A percentile compares a stretch with the other conserved stretches of the same genome.
Conservation (phyloP, 2,113 vertebrate genomes). For the Arvicanthis niloticus region DNA sequence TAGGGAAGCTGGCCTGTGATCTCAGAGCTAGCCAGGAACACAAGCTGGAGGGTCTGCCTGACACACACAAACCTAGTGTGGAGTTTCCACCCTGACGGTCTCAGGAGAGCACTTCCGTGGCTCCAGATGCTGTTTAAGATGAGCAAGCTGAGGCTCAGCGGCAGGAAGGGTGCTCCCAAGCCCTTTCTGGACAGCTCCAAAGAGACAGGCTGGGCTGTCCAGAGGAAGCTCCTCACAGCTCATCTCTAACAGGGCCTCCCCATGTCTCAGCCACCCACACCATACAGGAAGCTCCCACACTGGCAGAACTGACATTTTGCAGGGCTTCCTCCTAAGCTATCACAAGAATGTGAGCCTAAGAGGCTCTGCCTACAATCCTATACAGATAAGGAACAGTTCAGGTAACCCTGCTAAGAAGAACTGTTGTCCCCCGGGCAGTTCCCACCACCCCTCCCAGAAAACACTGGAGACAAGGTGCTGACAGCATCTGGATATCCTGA, state of each 20-base stretch:
- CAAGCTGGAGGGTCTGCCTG: neutral
- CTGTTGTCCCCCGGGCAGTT: neutral
- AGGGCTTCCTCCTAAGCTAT: neutral
- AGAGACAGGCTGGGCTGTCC: neutral
- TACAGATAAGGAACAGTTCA: neutral
- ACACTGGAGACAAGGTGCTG: neutral
- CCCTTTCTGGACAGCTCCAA: neutral
- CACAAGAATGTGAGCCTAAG: neutral
- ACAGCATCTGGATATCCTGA: fast-evolving
- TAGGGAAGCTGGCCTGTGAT: neutral
- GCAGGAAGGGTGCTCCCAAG: neutral
- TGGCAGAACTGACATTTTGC: neutral
- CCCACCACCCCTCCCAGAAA: neutral
- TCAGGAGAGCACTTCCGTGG: neutral
- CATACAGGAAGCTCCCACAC: fast-evolving
- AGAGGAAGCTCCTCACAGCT: neutral
- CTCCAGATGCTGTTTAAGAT: neutral
- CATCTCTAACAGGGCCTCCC: neutral
- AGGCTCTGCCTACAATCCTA: neutral
- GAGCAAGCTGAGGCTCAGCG: neutral
- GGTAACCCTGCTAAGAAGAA: fast-evolving
- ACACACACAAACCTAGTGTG: no score
- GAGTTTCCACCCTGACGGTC: fast-evolving
- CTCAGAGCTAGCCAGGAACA: neutral
- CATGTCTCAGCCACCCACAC: no score